These are phyloP conservation scores for Megalopta genalis DNA, from an alignment of 1,140 invertebrate species.

Conservation along the genomic window DNA sequence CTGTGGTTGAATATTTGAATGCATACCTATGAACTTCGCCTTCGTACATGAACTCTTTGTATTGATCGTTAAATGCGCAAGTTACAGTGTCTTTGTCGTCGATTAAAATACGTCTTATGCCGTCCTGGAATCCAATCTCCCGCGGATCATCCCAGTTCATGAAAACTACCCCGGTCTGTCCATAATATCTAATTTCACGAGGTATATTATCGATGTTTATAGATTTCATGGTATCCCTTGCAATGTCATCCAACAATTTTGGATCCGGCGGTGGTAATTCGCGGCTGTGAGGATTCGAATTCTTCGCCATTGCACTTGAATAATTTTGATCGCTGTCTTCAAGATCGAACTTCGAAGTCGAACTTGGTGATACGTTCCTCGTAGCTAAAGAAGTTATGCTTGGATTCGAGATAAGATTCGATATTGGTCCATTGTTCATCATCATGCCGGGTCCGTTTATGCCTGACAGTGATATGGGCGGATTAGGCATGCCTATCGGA, in stretches of 20 bases:
- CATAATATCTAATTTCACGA: slow-evolving; percentile 92
- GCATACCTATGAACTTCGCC: slow-evolving; percentile 83
- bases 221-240: slow-evolving; percentile 86
- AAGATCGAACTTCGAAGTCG: slow-evolving; percentile 55
- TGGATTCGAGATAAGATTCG: slow-evolving; percentile 52
- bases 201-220: slow-evolving; percentile 91
- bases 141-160: slow-evolving; percentile 91
- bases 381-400: slow-evolving; percentile 39
- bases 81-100: slow-evolving; percentile 86
- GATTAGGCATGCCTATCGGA: slow-evolving; percentile 62
- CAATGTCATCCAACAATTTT: slow-evolving; percentile 82
- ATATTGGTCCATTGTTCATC: slow-evolving; percentile 69
- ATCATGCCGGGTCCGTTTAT: slow-evolving; percentile 65
- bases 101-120: slow-evolving; percentile 83
- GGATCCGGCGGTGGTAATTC: slow-evolving; percentile 82
- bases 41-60: slow-evolving; percentile 86
- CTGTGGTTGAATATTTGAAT: slow-evolving; percentile 19
- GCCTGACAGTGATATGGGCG: slow-evolving; percentile 56
- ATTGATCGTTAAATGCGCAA: slow-evolving; percentile 86
- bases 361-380: slow-evolving; percentile 58
- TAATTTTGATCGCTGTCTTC: slow-evolving; percentile 61
- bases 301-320: slow-evolving; percentile 27
- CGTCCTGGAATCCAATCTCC: slow-evolving; percentile 91
- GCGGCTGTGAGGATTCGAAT: slow-evolving; percentile 52
- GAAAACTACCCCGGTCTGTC: slow-evolving; percentile 90